Base-by-base conservation (phyloP, 37 sponge, comb jelly and placozoan species). In the Halisarca cf. caerulea region DNA sequence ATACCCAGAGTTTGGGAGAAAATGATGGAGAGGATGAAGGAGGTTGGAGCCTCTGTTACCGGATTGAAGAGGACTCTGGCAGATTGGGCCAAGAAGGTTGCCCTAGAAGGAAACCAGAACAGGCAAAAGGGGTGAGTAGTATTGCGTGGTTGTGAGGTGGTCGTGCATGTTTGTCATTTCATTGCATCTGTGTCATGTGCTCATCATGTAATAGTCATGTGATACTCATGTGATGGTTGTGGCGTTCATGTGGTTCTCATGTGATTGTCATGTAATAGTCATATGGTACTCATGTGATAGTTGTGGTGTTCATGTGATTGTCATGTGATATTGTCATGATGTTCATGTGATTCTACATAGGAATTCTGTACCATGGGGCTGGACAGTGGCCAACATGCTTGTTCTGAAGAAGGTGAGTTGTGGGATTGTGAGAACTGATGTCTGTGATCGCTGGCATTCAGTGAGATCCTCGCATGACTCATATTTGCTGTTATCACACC, bases 1-100 rank as follows among this genome's bases (percentile, higher is more conserved):
- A n/a, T n/a, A n/a, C n/a, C n/a, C 30, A 91, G 92, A 47, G 92
- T 91, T 25, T 92, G 81, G 59, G 92, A 92, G 81, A 92, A 92
- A 60, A 88, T 92, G 72, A 88, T 82, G 86, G 92, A 92, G 59
- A 36, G 80, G 21, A 68, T 93, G 32, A 55, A 90, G 59, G 83
- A 61, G 0, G 17, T 61, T 34, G 81, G 81, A 7, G 24, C 83
- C 2, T 70, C 51, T 39, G 47, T 82, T 21, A 74, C 72, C 6
- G 88, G 87, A 25, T 64, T 90, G 5, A 93, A 93, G 82, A 78
- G 58, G 24, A 78, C 27, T 25, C 23, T 93, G 7, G 72, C 83
- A 1, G 18, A 54, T 41, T 93, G 94, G 94, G 91, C 87, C 25
- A 93, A 80, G 80, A 73, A 64, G 38, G 89, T 84, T 41, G 97